Percentiles rank a stretch among this genome's conserved stretches.
phyloP scores from a whole-genome alignment of 2,797 vertebrate genomes.

The Sciurus vulgaris region DNA sequence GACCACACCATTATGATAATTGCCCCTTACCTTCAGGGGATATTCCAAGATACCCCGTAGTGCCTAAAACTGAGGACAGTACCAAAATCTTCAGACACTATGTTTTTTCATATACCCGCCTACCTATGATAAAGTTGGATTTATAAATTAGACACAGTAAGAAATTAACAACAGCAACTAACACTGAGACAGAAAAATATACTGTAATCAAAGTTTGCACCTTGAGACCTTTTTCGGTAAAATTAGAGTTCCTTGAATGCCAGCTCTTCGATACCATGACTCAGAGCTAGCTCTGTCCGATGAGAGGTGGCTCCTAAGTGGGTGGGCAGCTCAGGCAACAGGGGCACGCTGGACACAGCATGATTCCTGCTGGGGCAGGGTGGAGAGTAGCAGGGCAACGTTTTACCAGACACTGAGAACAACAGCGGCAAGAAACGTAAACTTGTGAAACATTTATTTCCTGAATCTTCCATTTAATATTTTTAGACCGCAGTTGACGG shows the following conservation, averaged over 20 bases:
- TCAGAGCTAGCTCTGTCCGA: too few relatives aligned
- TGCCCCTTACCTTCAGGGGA: not conserved
- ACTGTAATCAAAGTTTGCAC: not conserved
- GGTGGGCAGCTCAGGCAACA: too few relatives aligned
- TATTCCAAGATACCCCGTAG: not conserved
- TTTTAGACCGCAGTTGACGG: not conserved
- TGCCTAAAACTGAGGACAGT: not conserved
- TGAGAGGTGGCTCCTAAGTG: not conserved
- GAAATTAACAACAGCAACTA: not conserved
- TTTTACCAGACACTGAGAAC: not conserved
- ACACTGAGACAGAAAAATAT: not conserved
- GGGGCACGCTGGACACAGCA: not conserved
- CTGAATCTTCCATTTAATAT: not conserved
- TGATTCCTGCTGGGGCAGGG: too few relatives aligned
- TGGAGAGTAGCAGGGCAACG: not conserved
- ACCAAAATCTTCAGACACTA: not conserved
- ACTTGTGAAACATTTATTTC: not conserved
- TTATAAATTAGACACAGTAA: not conserved
- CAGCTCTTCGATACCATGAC: not conserved
- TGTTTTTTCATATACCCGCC: not conserved
- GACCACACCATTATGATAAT: rapidly evolving
- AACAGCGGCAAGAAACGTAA: not conserved
- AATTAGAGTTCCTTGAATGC: not conserved
- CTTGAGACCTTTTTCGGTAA: not conserved
- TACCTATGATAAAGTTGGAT: not conserved